Percentiles rank a stretch among this genome's conserved stretches.
phyloP scores from a whole-genome alignment of 2,797 vertebrate genomes.

The Pteronotus mesoamericanus region DNA sequence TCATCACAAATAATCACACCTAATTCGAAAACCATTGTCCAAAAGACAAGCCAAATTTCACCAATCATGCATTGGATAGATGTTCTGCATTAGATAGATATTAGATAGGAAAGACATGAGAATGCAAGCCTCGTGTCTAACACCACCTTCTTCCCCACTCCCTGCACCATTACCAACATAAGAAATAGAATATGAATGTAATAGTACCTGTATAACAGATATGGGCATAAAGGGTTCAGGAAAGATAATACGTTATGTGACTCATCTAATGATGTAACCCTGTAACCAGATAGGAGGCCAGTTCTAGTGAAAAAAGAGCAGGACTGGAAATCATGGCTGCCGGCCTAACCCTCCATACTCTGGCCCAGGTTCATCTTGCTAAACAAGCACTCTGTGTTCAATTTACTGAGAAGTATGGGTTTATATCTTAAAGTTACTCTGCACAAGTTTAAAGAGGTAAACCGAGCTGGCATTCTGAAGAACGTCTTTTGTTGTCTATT shows the following conservation, averaged over 20 bases:
- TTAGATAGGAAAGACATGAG: background rate
- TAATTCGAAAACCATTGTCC: constrained; percentile 57
- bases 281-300: background rate
- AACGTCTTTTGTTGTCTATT: background rate
- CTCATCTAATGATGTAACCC: background rate
- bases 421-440: background rate
- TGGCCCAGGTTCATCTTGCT: background rate
- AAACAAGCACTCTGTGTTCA: constrained; percentile 1
- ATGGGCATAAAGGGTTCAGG: background rate
- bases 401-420: background rate
- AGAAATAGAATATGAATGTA: background rate
- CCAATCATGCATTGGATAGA: background rate
- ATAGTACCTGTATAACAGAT: background rate
- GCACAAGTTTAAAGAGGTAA: background rate
- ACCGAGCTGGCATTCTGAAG: background rate
- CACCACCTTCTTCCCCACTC: background rate
- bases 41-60: constrained; percentile 37
- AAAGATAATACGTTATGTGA: background rate
- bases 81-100: too few species aligned
- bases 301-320: background rate
- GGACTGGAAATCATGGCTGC: background rate
- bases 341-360: background rate
- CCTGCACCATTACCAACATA: background rate
- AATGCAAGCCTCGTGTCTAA: background rate
- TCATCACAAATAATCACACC: constrained; percentile 51